These are phyloP conservation scores for Peromyscus attwateri DNA, from an alignment of 2,797 vertebrate species.

Conservation along the genomic window DNA sequence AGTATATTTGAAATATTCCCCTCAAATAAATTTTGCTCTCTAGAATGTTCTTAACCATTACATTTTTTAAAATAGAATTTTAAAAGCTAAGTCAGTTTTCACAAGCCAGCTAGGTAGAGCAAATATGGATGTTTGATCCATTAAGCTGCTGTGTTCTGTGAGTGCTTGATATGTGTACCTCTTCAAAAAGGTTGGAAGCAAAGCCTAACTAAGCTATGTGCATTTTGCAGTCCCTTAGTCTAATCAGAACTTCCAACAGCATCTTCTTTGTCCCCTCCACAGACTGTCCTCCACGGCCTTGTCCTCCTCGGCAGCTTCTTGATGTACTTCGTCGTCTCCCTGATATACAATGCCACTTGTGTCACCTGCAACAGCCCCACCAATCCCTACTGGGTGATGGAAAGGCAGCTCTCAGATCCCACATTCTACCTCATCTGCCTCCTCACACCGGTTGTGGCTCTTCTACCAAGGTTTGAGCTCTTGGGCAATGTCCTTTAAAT, in stretches of 20 bases:
- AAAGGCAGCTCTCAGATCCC: slow-evolving; percentile 93
- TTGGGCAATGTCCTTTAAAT: not conserved
- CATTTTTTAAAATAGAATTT: not conserved
- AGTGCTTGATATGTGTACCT: not conserved
- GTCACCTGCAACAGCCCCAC: slow-evolving; percentile 93
- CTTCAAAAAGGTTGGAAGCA: not conserved
- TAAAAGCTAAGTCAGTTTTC: not conserved
- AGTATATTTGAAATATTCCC: not conserved
- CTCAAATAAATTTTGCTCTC: not conserved
- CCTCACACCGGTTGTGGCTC: slow-evolving; percentile 91
- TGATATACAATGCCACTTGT: slow-evolving; percentile 91
- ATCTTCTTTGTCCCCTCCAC: slow-evolving; percentile 57
- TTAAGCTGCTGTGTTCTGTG: not conserved
- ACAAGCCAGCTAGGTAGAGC: not conserved
- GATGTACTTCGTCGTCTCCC: slow-evolving; percentile 90
- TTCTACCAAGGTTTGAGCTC: slow-evolving; percentile 93
- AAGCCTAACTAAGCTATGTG: not conserved
- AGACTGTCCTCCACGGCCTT: slow-evolving; percentile 93
- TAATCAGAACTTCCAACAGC: not conserved
- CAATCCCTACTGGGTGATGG: slow-evolving; percentile 94
- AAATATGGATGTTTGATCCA: not conserved
- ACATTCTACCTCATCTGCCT: slow-evolving; percentile 94
- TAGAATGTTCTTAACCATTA: not conserved
- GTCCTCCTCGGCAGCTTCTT: slow-evolving; percentile 92
- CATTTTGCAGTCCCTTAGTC: not conserved